phyloP scores from a whole-genome alignment of 2,888 invertebrate species.

The Pollenia angustigena region DNA sequence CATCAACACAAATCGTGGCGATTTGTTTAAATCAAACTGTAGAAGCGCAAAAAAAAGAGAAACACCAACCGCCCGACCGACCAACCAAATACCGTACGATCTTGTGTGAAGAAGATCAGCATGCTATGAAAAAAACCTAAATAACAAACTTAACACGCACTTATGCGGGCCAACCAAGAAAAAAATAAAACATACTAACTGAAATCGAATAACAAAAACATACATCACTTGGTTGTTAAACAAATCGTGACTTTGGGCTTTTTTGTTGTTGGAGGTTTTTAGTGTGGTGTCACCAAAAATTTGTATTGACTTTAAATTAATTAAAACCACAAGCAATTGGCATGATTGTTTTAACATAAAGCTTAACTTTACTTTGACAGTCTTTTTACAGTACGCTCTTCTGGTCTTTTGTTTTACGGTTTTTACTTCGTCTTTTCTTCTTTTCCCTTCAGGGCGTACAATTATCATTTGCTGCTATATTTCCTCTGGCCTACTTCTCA shows the following conservation, averaged over 20 bases:
- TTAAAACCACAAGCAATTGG: conserved; percentile 74
- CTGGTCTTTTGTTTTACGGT: conserved; percentile 12
- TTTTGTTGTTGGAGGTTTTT: conserved; percentile 56
- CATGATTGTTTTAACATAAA: conserved; percentile 71
- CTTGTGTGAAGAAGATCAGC: conserved; percentile 71
- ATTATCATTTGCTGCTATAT: conserved; percentile 51
- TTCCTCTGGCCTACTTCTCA: conserved; percentile 71
- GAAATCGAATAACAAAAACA: conserved; percentile 68
- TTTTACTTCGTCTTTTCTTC: neutral
- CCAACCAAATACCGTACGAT: conserved; percentile 63
- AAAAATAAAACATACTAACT: conserved; percentile 42
- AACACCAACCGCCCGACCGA: conserved; percentile 6
- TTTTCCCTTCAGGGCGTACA: conserved; percentile 39
- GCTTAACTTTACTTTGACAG: conserved; percentile 69
- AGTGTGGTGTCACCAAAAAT: conserved; percentile 71
- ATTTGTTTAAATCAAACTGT: conserved; percentile 77
- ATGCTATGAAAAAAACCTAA: conserved; percentile 26
- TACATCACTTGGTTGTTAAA: conserved; percentile 73
- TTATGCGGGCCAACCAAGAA: conserved; percentile 60
- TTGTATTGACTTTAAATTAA: conserved; percentile 74
- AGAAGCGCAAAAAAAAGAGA: conserved; percentile 66
- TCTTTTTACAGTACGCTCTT: conserved; percentile 32
- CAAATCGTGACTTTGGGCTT: conserved; percentile 72
- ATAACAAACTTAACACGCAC: conserved; percentile 69
- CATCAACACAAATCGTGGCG: conserved; percentile 76